Evolutionary conservation across 2,113 vertebrate genomes (phyloP).

Genomic region (Marcusenius ussheri): DNA sequence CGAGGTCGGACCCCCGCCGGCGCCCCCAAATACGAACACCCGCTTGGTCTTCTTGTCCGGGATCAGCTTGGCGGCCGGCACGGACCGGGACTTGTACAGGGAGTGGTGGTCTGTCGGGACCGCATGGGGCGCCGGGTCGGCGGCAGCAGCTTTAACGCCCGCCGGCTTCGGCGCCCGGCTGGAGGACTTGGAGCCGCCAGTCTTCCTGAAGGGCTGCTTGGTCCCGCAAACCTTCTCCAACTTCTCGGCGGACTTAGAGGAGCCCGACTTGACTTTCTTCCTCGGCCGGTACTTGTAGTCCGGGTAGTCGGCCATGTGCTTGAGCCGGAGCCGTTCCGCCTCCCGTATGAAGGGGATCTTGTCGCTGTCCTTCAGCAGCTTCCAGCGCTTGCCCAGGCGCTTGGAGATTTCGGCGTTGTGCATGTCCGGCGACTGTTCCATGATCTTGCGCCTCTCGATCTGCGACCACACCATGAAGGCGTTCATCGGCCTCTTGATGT

Average conservation of each 20-base stretch:
- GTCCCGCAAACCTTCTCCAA: slow-evolving; percentile 62
- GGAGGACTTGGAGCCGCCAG: slow-evolving; percentile 59
- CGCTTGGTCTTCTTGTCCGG: slow-evolving; percentile 79
- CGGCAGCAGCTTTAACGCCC: slow-evolving; percentile 49
- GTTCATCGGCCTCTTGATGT: slow-evolving; percentile 92
- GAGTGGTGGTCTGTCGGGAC: slow-evolving; percentile 72
- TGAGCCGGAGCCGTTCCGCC: slow-evolving; percentile 90
- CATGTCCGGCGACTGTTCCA: slow-evolving; percentile 97
- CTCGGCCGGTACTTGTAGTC: slow-evolving; percentile 98
- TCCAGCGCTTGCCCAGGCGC: slow-evolving; percentile 91
- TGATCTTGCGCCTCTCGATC: slow-evolving; percentile 92
- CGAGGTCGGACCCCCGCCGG: slow-evolving; percentile 68
- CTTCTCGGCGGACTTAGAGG: slow-evolving; percentile 71
- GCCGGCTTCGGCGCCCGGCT: slow-evolving; percentile 65
- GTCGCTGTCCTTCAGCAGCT: slow-evolving; percentile 90
- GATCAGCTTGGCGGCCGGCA: slow-evolving; percentile 61
- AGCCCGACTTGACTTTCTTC: slow-evolving; percentile 90
- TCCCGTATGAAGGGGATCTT: slow-evolving; percentile 97
- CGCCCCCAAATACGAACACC: slow-evolving; percentile 67
- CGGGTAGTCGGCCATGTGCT: slow-evolving; percentile 98
- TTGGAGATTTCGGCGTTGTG: slow-evolving; percentile 99
- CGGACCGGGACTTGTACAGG: slow-evolving; percentile 80
- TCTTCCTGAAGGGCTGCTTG: slow-evolving; percentile 62
- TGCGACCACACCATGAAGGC: slow-evolving; percentile 95
- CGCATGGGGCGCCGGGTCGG: slow-evolving; percentile 61